Evolutionary conservation across 1,140 invertebrate genomes (phyloP).

Genomic region (Sycophaga agraensis): DNA sequence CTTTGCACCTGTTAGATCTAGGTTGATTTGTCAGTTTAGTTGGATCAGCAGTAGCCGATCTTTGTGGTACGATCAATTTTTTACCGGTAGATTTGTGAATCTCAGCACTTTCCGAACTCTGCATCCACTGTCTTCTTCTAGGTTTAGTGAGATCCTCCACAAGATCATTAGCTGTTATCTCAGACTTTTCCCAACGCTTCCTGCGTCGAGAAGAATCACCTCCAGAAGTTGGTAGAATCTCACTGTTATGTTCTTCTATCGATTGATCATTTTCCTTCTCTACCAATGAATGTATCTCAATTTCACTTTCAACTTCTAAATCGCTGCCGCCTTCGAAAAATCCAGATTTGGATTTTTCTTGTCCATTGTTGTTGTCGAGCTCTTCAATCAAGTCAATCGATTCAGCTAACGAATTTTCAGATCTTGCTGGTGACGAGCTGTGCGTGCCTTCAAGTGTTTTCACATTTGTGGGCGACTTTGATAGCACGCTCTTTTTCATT

Average conservation of each 20-base stretch:
- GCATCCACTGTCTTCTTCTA: constrained; percentile 31
- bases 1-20: too few species aligned
- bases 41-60: constrained; percentile 2
- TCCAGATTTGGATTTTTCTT: not conserved
- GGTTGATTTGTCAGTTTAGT: too few species aligned
- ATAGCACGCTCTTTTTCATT: not conserved
- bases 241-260: constrained; percentile 20
- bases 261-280: not conserved
- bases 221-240: constrained; percentile 27
- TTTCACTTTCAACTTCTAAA: not conserved
- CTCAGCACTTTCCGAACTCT: constrained; percentile 10
- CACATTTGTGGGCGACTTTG: not conserved
- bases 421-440: too few species aligned
- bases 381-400: not conserved
- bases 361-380: too few species aligned
- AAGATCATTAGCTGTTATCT: constrained; percentile 9
- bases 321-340: constrained; percentile 3
- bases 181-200: constrained; percentile 39
- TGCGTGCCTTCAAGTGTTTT: too few species aligned
- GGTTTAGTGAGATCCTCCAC: constrained; percentile 34
- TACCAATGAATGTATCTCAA: not conserved
- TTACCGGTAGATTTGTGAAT: not conserved
- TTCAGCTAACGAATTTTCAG: too few species aligned
- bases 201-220: constrained; percentile 22
- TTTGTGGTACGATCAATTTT: not conserved